These are phyloP conservation scores for Odontomachus brunneus DNA, from an alignment of 1,140 invertebrate genomes.

Conservation along the genomic window DNA sequence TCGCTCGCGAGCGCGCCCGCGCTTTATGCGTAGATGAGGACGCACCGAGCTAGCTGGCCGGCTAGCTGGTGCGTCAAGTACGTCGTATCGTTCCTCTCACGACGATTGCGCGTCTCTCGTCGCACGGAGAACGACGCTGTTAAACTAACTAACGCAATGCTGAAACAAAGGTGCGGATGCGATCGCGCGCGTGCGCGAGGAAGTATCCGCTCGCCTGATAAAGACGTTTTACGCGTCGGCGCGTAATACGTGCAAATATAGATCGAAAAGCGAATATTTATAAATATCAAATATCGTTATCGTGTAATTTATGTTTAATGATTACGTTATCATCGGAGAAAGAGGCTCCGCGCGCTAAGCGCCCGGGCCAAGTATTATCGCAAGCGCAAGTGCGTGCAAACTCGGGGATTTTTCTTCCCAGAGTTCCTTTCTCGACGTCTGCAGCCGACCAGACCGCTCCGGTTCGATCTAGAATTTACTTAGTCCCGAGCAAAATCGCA, in stretches of 20 bases:
- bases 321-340: neutral
- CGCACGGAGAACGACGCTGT: conserved; percentile 3
- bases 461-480: no score
- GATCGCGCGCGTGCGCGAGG: neutral
- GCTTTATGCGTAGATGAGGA: conserved; percentile 72
- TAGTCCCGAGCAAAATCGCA: no score
- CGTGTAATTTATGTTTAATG: conserved; percentile 11
- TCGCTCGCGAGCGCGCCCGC: conserved; percentile 8
- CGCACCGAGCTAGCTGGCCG: conserved; percentile 47
- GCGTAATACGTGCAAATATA: neutral
- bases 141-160: conserved; percentile 26
- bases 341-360: neutral
- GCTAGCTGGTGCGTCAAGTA: conserved; percentile 28
- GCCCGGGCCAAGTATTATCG: no score
- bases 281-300: neutral
- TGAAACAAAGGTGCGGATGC: conserved; percentile 24
- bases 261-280: conserved; percentile 3
- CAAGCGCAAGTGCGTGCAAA: no score
- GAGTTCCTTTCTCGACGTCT: no score
- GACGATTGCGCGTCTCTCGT: conserved; percentile 39
- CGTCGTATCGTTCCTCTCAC: conserved; percentile 7
- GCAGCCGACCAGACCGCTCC: no score
- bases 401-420: no score
- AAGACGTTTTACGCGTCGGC: neutral
- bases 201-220: conserved; percentile 17